A percentile compares a stretch with the other conserved stretches of the same genome.
Evolutionary conservation across 2,888 invertebrate genomes (phyloP).

Genomic region (Microchrysa polita): DNA sequence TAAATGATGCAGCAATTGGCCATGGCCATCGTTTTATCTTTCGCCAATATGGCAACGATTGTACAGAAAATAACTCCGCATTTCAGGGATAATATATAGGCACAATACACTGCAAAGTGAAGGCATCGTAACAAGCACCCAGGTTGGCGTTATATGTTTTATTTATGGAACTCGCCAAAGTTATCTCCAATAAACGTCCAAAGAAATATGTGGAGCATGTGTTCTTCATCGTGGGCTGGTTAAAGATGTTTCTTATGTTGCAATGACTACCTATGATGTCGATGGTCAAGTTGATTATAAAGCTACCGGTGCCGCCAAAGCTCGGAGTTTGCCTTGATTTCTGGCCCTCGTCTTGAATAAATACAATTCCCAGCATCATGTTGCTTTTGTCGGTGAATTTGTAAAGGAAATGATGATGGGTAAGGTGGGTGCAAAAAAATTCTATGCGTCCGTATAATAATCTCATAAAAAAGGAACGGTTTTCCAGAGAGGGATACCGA

Average conservation of each 20-base stretch:
- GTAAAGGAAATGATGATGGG: slow-evolving; percentile 53
- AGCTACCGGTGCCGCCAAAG: slow-evolving; percentile 36
- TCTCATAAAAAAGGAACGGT: slow-evolving; percentile 52
- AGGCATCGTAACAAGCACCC: slow-evolving; percentile 49
- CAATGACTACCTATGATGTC: slow-evolving; percentile 31
- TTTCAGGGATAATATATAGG: slow-evolving; percentile 26
- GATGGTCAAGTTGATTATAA: slow-evolving; percentile 30
- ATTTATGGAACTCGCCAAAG: slow-evolving; percentile 64
- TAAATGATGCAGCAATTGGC: slow-evolving; percentile 34
- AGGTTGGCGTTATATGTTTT: slow-evolving; percentile 62
- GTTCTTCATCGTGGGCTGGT: slow-evolving; percentile 56
- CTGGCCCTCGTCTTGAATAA: slow-evolving; percentile 19
- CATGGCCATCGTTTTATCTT: slow-evolving; percentile 31
- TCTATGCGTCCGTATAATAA: slow-evolving; percentile 53
- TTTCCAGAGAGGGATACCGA: slow-evolving; percentile 33
- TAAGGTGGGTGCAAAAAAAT: slow-evolving; percentile 54
- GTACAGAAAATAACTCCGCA: slow-evolving; percentile 16
- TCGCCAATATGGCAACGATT: slow-evolving; percentile 28
- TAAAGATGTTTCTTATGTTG: slow-evolving; percentile 12
- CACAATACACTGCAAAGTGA: slow-evolving; percentile 31
- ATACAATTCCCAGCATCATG: slow-evolving; percentile 50
- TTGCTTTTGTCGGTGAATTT: slow-evolving; percentile 53
- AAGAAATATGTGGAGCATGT: slow-evolving; percentile 65
- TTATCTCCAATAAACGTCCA: slow-evolving; percentile 66
- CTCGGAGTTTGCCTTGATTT: slow-evolving; percentile 5